These are phyloP conservation scores for Adelognathus sp. DNA, from an alignment of 2,888 invertebrate species.

Conservation along the genomic window DNA sequence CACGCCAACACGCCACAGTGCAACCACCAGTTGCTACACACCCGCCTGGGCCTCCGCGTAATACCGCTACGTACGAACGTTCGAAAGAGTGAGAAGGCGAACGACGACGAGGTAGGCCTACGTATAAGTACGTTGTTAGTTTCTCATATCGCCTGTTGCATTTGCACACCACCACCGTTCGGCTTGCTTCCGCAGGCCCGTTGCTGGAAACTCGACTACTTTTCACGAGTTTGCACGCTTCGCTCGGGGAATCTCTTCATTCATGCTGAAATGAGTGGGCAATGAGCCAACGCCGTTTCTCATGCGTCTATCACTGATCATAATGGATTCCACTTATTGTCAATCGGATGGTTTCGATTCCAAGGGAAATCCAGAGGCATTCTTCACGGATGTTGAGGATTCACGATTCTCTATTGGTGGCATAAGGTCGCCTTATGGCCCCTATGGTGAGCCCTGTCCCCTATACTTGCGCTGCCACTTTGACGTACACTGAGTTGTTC, in stretches of 20 bases:
- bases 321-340: constrained; percentile 9
- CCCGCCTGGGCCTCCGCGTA: constrained; percentile 51
- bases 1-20: constrained; percentile 70
- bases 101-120: constrained; percentile 73
- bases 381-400: constrained; percentile 20
- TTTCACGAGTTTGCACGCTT: constrained; percentile 49
- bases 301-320: not conserved
- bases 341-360: constrained; percentile 19
- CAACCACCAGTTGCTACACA: constrained; percentile 82
- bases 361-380: constrained; percentile 4
- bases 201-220: constrained; percentile 60
- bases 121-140: constrained; percentile 77
- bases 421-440: too few relatives aligned
- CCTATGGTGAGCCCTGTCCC: too few relatives aligned
- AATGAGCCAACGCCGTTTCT: constrained; percentile 29
- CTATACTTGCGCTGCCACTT: too few relatives aligned
- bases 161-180: constrained; percentile 65
- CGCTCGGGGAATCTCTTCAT: constrained; percentile 9
- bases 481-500: too few relatives aligned
- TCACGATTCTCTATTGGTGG: too few relatives aligned
- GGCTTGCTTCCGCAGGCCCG: constrained; percentile 69
- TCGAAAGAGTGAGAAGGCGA: constrained; percentile 51
- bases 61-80: constrained; percentile 49
- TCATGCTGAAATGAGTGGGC: constrained; percentile 25
- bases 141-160: constrained; percentile 79